Evolutionary conservation across 2,888 invertebrate species (phyloP).

Genomic region (Nemotelus pantherinus): DNA sequence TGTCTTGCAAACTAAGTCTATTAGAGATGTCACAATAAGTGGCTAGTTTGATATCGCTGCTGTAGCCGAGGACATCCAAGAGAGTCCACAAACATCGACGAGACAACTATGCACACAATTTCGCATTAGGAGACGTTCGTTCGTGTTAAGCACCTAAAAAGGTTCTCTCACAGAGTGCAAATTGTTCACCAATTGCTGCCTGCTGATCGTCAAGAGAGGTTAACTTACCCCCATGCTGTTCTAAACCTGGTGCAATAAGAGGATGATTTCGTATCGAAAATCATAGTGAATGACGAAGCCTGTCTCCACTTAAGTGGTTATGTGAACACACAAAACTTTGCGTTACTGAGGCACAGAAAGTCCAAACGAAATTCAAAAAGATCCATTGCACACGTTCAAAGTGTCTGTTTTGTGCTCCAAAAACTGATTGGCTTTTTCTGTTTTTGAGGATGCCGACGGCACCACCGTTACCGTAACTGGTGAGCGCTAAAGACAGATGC

Average conservation of each 20-base stretch:
- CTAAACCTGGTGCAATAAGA: not conserved
- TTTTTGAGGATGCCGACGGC: constrained; percentile 18
- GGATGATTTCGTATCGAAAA: no score
- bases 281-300: no score
- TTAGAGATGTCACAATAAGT: not conserved
- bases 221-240: not conserved
- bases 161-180: not conserved
- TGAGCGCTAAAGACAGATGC: constrained; percentile 7
- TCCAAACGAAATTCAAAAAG: no score
- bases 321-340: no score
- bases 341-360: no score
- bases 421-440: no score
- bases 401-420: no score
- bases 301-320: no score
- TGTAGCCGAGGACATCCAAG: not conserved
- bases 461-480: constrained; percentile 16
- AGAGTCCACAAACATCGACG: not conserved
- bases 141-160: not conserved
- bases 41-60: not conserved
- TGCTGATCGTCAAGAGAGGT: not conserved
- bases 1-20: not conserved
- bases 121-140: not conserved
- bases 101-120: not conserved
- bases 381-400: no score
- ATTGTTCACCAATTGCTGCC: not conserved